phyloP scores from a whole-genome alignment of 2,113 vertebrate genomes.

The Sander vitreus region DNA sequence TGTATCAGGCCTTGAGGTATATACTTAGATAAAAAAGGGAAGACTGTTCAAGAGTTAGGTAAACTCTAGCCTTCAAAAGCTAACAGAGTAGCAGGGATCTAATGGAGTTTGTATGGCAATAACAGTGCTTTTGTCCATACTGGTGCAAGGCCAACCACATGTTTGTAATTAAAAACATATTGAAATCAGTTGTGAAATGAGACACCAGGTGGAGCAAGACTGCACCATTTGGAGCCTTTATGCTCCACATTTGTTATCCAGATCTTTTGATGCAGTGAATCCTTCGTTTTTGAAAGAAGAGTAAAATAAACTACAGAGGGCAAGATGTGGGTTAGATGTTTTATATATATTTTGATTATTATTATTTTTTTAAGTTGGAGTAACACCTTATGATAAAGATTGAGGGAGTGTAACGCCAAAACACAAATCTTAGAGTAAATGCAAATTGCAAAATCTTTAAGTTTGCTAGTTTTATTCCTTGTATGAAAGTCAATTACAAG shows the following conservation, averaged over 20 bases:
- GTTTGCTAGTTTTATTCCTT: background rate
- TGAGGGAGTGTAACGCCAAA: too few relatives aligned
- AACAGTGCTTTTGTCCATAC: background rate
- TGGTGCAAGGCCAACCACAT: too few relatives aligned
- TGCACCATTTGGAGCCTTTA: background rate
- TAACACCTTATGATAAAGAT: too few relatives aligned
- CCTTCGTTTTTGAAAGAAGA: too few relatives aligned
- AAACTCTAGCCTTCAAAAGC: background rate
- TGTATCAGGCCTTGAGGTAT: background rate
- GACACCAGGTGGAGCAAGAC: background rate
- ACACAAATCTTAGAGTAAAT: background rate
- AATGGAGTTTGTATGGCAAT: background rate
- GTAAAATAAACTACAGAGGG: too few relatives aligned
- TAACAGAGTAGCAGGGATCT: background rate
- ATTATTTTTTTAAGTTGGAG: too few relatives aligned
- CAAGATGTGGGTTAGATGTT: too few relatives aligned
- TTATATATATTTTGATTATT: too few relatives aligned
- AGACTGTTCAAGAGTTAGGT: background rate
- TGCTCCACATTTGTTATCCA: too few relatives aligned
- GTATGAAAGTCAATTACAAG: background rate
- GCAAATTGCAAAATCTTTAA: background rate
- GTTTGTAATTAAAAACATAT: slow-evolving; percentile 2
- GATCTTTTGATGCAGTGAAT: too few relatives aligned
- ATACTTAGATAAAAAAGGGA: background rate
- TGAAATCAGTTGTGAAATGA: background rate